Conservation (phyloP, 2,797 vertebrate genomes). For the Gobio occitaniae region DNA sequence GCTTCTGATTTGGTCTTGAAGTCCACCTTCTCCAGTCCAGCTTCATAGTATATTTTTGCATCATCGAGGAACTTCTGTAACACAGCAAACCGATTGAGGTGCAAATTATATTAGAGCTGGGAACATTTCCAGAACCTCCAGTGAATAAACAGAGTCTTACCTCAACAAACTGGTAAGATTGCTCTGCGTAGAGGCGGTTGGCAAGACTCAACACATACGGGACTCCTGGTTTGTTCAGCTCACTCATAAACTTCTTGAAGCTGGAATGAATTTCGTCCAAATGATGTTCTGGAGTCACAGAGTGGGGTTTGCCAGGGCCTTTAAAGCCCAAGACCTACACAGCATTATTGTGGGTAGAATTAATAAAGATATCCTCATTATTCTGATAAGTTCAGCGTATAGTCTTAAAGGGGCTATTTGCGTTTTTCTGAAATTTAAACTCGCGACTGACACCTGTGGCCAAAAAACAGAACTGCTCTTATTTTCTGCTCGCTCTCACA, state of each 20-base stretch:
- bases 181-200: conserved; percentile 88
- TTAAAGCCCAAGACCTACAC: conserved; percentile 13
- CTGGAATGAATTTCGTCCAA: conserved; percentile 65
- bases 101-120: not conserved
- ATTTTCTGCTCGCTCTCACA: too few relatives aligned
- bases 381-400: not conserved
- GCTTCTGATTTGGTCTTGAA: conserved; percentile 73
- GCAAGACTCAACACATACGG: conserved; percentile 83
- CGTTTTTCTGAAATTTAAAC: too few relatives aligned
- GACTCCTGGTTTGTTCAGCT: conserved; percentile 77
- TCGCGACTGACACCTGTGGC: too few relatives aligned
- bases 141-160: conserved; percentile 69
- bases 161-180: conserved; percentile 81
- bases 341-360: not conserved
- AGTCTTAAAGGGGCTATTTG: too few relatives aligned
- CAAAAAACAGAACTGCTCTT: too few relatives aligned
- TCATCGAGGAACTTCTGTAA: conserved; percentile 79
- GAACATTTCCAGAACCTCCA: not conserved
- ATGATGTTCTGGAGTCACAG: not conserved
- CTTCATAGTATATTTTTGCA: conserved; percentile 78
- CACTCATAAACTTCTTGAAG: not conserved
- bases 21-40: conserved; percentile 82
- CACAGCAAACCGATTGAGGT: not conserved
- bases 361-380: not conserved
- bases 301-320: not conserved